Base-by-base conservation (phyloP, 2,113 vertebrate species). In the Dolichallabes microphthalmus region DNA sequence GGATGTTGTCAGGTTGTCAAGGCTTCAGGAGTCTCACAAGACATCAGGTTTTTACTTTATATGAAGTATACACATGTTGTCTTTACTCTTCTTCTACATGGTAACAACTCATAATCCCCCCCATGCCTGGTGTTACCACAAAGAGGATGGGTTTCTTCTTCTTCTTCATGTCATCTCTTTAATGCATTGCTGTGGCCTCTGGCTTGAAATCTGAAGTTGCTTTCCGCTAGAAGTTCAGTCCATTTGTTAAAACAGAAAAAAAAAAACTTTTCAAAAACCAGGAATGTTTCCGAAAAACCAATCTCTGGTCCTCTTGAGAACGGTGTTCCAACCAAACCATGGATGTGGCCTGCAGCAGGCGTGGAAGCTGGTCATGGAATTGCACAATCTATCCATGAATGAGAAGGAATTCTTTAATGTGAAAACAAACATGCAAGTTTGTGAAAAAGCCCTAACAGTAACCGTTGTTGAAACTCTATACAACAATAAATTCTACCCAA, bases 1-100 rank as follows among this genome's bases (percentile, higher is more conserved):
- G 74, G 55, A 52, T 82, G 83, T 80, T 80, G 80, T 82, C 87
- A 88, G 81, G 32, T 30, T 53, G 60, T 58, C 87, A 86, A 55
- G 20, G 83, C 64, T 57, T 73, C 27, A 82, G 79, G 32, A 77
- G 15, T 17, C 30, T 68, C 22, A 14, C 1, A 27, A 10, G 61
- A 64, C n/a, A 64, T n/a, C 61, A 64, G 13, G 61, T 64, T 64
- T n/a, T 13, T 39, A 39, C 39, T 39, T 4, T 39, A 39, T 39
- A 39, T 39, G 4, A 45, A 4, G 39, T 45, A 45, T 45, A 45
- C 39, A 45, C 39, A 45, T 6, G 39, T 55, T 55, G 53, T 55
- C 53, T 15, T 57, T 57, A 7, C 39, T 7, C 55, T 17, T 57
- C 14, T 57, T 57, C 55, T 57, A 57, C 17, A 57, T 4, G 17